These are phyloP conservation scores for Lasioglossum baleicum DNA, from an alignment of 1,140 invertebrate species.

Conservation along the genomic window DNA sequence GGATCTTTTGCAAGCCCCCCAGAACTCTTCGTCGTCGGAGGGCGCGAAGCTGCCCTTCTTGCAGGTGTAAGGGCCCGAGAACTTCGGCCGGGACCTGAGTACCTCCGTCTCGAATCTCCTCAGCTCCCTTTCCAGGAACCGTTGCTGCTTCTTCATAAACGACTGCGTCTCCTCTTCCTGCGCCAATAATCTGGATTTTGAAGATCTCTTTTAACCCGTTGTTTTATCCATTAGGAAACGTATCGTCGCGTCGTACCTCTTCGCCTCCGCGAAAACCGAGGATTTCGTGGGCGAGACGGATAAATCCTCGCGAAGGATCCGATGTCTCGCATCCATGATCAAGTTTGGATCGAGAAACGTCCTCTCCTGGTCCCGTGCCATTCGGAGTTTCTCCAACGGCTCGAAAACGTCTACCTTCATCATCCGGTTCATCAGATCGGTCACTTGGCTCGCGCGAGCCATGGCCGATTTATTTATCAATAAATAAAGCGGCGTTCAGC, in stretches of 20 bases:
- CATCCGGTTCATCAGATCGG: conserved; percentile 47
- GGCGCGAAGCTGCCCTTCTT: conserved; percentile 56
- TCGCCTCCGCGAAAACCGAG: conserved; percentile 30
- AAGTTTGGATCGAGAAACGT: conserved; percentile 54
- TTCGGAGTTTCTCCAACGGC: conserved; percentile 41
- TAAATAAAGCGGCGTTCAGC: background rate
- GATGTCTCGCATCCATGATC: conserved; percentile 56
- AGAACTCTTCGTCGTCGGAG: conserved; percentile 68
- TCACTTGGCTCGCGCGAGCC: conserved; percentile 35
- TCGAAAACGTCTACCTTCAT: conserved; percentile 50
- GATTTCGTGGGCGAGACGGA: background rate
- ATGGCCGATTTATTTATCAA: conserved; percentile 13
- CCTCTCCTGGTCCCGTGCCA: conserved; percentile 41
- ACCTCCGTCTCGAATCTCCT: conserved; percentile 65
- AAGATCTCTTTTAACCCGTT: background rate
- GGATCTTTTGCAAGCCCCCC: conserved; percentile 45
- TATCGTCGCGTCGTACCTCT: conserved; percentile 30
- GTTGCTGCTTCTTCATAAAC: conserved; percentile 46
- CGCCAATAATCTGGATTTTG: conserved; percentile 33
- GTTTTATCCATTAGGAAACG: background rate
- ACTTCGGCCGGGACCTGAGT: conserved; percentile 61
- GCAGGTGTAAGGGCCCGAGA: conserved; percentile 54
- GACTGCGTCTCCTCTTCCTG: conserved; percentile 39
- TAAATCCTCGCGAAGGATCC: conserved; percentile 34
- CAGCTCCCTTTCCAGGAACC: conserved; percentile 59